These are phyloP conservation scores for Triplophysa yarkandensis DNA, from an alignment of 2,797 vertebrate species.

Conservation along the genomic window DNA sequence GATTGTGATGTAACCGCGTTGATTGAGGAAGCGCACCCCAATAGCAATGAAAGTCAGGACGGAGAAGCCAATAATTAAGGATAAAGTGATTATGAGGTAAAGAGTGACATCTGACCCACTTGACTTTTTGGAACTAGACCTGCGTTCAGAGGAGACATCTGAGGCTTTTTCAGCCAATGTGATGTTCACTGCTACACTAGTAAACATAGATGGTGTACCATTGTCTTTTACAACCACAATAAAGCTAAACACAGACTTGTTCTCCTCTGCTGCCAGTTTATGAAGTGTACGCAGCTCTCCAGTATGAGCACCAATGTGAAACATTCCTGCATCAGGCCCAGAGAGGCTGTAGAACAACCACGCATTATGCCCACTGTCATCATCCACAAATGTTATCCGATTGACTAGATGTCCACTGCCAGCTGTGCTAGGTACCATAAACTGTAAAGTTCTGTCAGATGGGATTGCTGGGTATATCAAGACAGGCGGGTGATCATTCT, in stretches of 20 bases:
- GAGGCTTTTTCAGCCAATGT: constrained; percentile 69
- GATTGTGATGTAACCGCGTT: constrained; percentile 58
- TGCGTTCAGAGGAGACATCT: constrained; percentile 68
- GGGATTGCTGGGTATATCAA: constrained; percentile 74
- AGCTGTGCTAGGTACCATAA: constrained; percentile 72
- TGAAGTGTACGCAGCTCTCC: constrained; percentile 78
- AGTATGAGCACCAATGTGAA: constrained; percentile 74
- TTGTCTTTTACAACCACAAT: constrained; percentile 78
- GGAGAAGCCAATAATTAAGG: constrained; percentile 72
- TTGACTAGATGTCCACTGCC: constrained; percentile 77
- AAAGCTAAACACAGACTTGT: constrained; percentile 68
- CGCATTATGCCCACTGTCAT: constrained; percentile 81
- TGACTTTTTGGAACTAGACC: constrained; percentile 64
- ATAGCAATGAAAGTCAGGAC: constrained; percentile 74
- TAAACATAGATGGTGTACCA: constrained; percentile 75
- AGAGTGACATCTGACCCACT: constrained; percentile 73
- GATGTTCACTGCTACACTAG: constrained; percentile 73
- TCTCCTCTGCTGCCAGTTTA: constrained; percentile 67
- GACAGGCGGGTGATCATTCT: constrained; percentile 80
- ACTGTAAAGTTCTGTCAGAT: constrained; percentile 59
- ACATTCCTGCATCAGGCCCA: constrained; percentile 74
- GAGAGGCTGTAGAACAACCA: constrained; percentile 80
- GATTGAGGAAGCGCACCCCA: constrained; percentile 71
- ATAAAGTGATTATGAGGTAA: constrained; percentile 79
- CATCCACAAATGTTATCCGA: constrained; percentile 81